These are phyloP conservation scores for Vultur gryphus DNA, from an alignment of 2,797 vertebrate genomes.

Conservation along the genomic window DNA sequence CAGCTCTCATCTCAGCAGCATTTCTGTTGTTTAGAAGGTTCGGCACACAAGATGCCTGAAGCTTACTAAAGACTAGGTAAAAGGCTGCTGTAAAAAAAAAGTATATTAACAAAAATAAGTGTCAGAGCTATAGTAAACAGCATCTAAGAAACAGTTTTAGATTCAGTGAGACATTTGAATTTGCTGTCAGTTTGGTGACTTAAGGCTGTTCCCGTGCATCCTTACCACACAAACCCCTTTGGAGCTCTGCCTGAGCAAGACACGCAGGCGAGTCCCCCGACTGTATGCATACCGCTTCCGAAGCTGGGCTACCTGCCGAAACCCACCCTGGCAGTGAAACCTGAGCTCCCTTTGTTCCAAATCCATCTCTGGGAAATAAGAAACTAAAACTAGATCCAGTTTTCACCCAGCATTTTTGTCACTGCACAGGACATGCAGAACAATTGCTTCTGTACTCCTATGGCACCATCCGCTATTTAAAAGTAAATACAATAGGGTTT, in stretches of 20 bases:
- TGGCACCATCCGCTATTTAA: rapidly evolving
- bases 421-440: not conserved
- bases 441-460: not conserved
- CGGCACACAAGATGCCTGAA: rapidly evolving
- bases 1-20: not conserved
- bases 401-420: not conserved
- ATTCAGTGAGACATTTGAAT: not conserved
- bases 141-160: not conserved
- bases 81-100: conserved; percentile 11
- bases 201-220: not conserved
- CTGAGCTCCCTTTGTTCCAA: not conserved
- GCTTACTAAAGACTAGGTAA: not conserved
- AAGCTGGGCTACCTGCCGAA: not conserved
- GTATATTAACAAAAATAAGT: not conserved
- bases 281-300: rapidly evolving
- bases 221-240: not conserved
- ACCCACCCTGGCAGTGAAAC: not conserved
- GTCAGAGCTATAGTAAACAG: not conserved
- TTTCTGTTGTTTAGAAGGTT: not conserved
- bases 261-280: rapidly evolving
- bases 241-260: not conserved
- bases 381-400: not conserved
- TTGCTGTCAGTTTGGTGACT: conserved; percentile 4
- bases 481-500: not conserved
- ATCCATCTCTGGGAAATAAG: not conserved